Percentiles rank a stretch among this genome's conserved stretches.
Evolutionary conservation across 2,797 vertebrate species (phyloP).

Genomic region (Pteronotus mesoamericanus): DNA sequence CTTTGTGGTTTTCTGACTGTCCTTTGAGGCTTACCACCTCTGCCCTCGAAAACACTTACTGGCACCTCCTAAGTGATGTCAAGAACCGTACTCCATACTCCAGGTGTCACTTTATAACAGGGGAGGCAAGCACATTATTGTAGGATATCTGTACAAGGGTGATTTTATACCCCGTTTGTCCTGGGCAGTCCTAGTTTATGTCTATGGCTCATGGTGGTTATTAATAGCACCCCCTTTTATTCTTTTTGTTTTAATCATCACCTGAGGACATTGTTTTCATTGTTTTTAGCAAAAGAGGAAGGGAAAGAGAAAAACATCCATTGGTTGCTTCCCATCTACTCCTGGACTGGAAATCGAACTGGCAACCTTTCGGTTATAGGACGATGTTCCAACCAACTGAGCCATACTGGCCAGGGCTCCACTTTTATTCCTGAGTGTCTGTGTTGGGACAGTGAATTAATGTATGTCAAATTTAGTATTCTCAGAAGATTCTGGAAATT

Average conservation of each 20-base stretch:
- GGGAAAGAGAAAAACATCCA: not conserved
- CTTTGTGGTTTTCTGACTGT: not conserved
- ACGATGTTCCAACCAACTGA: not conserved
- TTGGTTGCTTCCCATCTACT: not conserved
- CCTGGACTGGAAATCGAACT: not conserved
- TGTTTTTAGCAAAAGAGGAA: not conserved
- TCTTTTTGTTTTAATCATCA: not conserved
- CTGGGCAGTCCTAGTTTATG: not conserved
- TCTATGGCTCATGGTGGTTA: not conserved
- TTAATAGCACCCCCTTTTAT: not conserved
- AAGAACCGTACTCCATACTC: not conserved
- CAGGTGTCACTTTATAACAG: not conserved
- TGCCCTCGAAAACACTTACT: not conserved
- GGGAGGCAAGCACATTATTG: not conserved
- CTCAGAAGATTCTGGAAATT: not conserved
- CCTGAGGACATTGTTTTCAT: not conserved
- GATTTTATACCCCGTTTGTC: not conserved
- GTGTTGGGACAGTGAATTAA: not conserved
- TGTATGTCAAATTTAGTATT: not conserved
- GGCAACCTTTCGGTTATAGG: not conserved
- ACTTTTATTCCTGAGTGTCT: not conserved
- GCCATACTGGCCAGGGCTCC: not conserved
- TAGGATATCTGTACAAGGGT: fast-evolving
- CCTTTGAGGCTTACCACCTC: not conserved
- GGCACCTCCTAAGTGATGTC: not conserved